Conservation (phyloP, 2,888 invertebrate genomes). For the Ectropis crepuscularia region DNA sequence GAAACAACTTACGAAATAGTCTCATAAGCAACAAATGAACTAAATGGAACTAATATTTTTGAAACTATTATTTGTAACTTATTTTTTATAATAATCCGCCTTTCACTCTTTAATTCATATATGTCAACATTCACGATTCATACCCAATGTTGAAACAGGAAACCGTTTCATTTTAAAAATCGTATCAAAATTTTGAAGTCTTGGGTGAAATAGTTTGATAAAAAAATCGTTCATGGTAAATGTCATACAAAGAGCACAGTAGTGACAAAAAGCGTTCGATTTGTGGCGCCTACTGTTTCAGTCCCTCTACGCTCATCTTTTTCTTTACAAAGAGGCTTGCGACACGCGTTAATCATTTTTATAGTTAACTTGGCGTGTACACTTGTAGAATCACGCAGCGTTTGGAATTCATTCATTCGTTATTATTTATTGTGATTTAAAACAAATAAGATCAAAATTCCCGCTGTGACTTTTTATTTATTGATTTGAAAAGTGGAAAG, state of each 20-base stretch:
- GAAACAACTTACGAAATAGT: no score
- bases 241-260: slow-evolving; percentile 10
- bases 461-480: slow-evolving; percentile 60
- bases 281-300: slow-evolving; percentile 49
- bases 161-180: no score
- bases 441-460: slow-evolving; percentile 73
- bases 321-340: slow-evolving; percentile 49
- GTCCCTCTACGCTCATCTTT: slow-evolving; percentile 46
- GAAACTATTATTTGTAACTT: no score
- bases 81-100: no score
- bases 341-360: slow-evolving; percentile 72
- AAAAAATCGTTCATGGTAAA: slow-evolving; percentile 12
- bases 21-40: no score
- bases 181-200: no score
- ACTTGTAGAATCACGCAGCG: slow-evolving; percentile 62
- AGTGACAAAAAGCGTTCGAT: slow-evolving; percentile 39
- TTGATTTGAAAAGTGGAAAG: slow-evolving; percentile 42
- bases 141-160: no score
- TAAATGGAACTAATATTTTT: no score
- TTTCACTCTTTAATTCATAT: no score
- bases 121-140: no score
- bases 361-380: slow-evolving; percentile 62
- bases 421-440: slow-evolving; percentile 71
- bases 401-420: slow-evolving; percentile 56
- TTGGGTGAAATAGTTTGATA: background rate